Percentiles rank a stretch among this genome's conserved stretches.
Evolutionary conservation across 2,888 invertebrate genomes (phyloP).

Genomic region (Listrodromus nycthemerus): DNA sequence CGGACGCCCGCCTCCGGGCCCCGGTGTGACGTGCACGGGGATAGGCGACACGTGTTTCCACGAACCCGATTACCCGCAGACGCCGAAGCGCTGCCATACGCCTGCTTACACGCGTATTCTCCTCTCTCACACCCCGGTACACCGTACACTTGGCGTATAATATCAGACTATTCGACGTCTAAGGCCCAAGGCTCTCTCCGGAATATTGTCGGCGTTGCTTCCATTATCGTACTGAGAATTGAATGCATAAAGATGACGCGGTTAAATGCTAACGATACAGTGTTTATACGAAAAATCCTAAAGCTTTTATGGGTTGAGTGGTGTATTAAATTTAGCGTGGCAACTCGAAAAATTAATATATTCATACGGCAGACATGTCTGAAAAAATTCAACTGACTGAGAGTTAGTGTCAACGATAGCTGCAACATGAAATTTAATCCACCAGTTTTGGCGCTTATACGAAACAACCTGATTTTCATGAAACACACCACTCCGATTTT

Average conservation of each 20-base stretch:
- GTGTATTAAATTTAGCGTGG: not conserved
- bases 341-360: not conserved
- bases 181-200: constrained; percentile 28
- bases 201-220: constrained; percentile 13
- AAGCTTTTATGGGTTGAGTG: too few relatives aligned
- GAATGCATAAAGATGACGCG: not conserved
- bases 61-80: constrained; percentile 80
- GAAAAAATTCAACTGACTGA: not conserved
- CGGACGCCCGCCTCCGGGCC: not conserved
- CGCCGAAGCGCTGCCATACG: constrained; percentile 63
- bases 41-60: constrained; percentile 80
- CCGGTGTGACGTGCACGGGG: constrained; percentile 24
- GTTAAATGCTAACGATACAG: not conserved
- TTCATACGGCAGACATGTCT: not conserved
- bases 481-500: not conserved
- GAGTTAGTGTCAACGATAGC: not conserved
- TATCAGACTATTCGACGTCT: constrained; percentile 46
- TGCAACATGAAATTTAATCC: not conserved
- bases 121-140: constrained; percentile 22
- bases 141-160: constrained; percentile 50
- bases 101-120: constrained; percentile 77
- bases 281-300: too few relatives aligned
- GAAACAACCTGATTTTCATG: not conserved
- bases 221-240: constrained; percentile 5
- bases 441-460: not conserved